Evolutionary conservation across 2,113 vertebrate species (phyloP).

Genomic region (Oplegnathus fasciatus): DNA sequence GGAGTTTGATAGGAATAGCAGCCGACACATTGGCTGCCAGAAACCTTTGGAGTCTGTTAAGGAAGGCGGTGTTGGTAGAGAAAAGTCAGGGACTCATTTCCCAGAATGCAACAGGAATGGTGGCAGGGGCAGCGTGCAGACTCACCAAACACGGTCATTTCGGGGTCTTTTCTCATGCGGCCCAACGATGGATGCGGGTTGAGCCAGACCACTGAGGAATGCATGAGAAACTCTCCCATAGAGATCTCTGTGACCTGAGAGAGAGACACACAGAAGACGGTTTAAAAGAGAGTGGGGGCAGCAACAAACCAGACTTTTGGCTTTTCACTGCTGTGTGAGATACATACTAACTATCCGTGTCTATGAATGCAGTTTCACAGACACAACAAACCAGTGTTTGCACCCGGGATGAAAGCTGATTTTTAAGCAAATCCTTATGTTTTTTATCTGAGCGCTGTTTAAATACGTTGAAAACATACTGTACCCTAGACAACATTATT

Average conservation of each 20-base stretch:
- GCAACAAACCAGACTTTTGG: conserved; percentile 6
- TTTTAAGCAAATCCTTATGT: not conserved
- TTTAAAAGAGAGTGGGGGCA: not conserved
- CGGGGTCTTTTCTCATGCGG: conserved; percentile 94
- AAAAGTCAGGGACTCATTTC: not conserved
- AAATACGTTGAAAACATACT: conserved; percentile 12
- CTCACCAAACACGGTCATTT: conserved; percentile 96
- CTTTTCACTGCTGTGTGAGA: conserved; percentile 28
- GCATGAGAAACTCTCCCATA: conserved; percentile 98
- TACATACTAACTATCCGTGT: conserved; percentile 9
- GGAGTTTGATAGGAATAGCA: not conserved
- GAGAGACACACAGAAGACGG: not conserved
- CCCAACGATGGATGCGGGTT: conserved; percentile 93
- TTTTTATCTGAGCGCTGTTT: not conserved
- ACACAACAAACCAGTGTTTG: not conserved
- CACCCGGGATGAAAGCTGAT: not conserved
- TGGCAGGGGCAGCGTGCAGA: conserved; percentile 21
- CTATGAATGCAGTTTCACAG: not conserved
- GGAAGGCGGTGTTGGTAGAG: not conserved
- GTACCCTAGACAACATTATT: conserved; percentile 50
- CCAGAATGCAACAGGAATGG: conserved; percentile 16
- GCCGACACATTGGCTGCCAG: not conserved
- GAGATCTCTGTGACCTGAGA: conserved; percentile 95
- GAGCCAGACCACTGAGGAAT: conserved; percentile 94
- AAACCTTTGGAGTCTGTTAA: not conserved